Base-by-base conservation (phyloP, 2,888 invertebrate genomes). In the Euzophera pinguis region DNA sequence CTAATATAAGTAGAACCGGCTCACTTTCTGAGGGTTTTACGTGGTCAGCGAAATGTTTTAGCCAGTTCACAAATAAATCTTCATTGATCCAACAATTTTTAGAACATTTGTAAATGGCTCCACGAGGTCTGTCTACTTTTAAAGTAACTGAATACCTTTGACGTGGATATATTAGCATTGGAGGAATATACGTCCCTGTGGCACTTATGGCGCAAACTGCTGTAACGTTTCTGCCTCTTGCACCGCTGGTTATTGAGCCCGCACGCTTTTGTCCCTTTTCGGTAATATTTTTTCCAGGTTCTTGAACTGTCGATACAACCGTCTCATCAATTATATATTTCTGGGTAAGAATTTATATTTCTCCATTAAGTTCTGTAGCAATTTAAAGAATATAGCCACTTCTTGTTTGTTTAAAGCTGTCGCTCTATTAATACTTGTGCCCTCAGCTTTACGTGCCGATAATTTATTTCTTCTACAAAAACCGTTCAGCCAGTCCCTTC, bases 311-410 rank as follows among this genome's bases (percentile, higher is more conserved):
- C 3, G 22, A 22, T 9, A 81, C 55, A 6, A 76, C 77, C n/a
- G 73, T 75, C 60, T 78, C 76, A 53, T 78, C 73, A 0, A 75
- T 69, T 63, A 76, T 43, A 77, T 62, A 35, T 64, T 56, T 51
- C 63, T 57, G 42, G 65, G 54, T n/a, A 56, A 2, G 8, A 52
- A 54, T 1, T 55, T 22, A 47, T 47, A n/a, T 12, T 57, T 38
- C n/a, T 55, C 52, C 14, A 53, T 37, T 1, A 47, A 8, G 2
- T 48, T 37, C 27, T 56, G 58, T 14, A 51, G 54, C 9, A 56
- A 38, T 8, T 45, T 29, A 16, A 54, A 61, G 48, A 59, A 61
- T 32, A 22, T 22, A 22, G 22, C 5, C 2, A 55, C 55, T 50
- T 55, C 55, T 9, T 50, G 32, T 9, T 48, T 55, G 39, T 55